Percentiles rank a stretch among this genome's conserved stretches.
Conservation (phyloP, 2,113 vertebrate species). For the Rhombomys opimus region DNA sequence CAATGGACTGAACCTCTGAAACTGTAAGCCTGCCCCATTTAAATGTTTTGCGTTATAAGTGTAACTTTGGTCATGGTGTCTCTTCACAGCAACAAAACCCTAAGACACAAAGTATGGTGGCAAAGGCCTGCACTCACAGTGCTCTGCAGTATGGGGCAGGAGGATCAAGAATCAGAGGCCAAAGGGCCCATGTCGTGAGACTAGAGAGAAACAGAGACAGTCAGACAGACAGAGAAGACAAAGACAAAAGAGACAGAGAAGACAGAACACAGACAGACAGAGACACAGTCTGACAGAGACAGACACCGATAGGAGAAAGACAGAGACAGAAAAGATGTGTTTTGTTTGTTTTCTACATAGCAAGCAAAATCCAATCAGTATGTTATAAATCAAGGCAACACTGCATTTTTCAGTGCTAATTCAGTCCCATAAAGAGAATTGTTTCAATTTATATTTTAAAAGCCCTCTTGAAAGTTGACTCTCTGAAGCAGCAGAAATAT, state of each 20-base stretch:
- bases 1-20: neutral
- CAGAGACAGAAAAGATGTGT: neutral
- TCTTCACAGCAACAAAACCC: neutral
- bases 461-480: conserved; percentile 54
- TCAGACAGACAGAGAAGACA: neutral
- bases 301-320: neutral
- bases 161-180: neutral
- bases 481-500: neutral
- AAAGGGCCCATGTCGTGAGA: neutral
- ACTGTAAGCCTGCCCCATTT: neutral
- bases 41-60: neutral
- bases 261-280: too few relatives aligned
- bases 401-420: conserved; percentile 38
- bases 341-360: conserved; percentile 47
- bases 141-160: neutral
- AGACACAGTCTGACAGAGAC: neutral
- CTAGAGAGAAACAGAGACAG: neutral
- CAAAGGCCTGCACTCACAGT: neutral
- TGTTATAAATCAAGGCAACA: neutral
- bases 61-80: neutral
- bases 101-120: neutral
- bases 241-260: neutral
- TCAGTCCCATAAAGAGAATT: conserved; percentile 44
- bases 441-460: conserved; percentile 43
- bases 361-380: neutral